Conservation (phyloP, 2,797 vertebrate species). For the Bufotes viridis region DNA sequence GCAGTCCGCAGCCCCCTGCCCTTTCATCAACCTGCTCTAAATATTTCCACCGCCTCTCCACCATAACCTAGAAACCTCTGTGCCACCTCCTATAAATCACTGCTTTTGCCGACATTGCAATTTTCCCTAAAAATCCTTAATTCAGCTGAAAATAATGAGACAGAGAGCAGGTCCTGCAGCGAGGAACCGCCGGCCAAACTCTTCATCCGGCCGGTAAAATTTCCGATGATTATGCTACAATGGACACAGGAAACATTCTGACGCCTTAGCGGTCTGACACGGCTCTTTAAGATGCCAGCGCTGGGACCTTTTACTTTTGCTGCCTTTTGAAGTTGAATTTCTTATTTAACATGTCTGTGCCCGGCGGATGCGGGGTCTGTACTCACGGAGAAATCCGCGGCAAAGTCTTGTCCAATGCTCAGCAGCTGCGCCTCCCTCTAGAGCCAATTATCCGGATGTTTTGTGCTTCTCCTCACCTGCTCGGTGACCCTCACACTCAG, state of each 20-base stretch:
- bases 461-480: conserved; percentile 10
- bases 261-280: not conserved
- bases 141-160: conserved; percentile 14
- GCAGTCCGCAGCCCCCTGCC: not conserved
- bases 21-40: not conserved
- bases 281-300: not conserved
- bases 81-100: not conserved
- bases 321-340: not conserved
- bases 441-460: conserved; percentile 34
- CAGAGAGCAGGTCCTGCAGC: not conserved
- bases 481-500: conserved; percentile 36
- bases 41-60: not conserved
- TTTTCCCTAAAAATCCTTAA: not conserved
- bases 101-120: not conserved
- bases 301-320: not conserved
- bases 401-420: not conserved
- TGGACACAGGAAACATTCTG: not conserved
- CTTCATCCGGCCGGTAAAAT: not conserved
- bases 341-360: conserved; percentile 28
- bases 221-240: not conserved
- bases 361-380: not conserved
- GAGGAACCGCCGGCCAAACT: not conserved
- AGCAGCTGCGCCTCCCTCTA: conserved; percentile 26
- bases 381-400: conserved; percentile 7
- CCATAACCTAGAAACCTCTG: not conserved